A percentile compares a stretch with the other conserved stretches of the same genome.
These are phyloP conservation scores for Euglossa dilemma DNA, from an alignment of 1,140 invertebrate species.

Conservation along the genomic window DNA sequence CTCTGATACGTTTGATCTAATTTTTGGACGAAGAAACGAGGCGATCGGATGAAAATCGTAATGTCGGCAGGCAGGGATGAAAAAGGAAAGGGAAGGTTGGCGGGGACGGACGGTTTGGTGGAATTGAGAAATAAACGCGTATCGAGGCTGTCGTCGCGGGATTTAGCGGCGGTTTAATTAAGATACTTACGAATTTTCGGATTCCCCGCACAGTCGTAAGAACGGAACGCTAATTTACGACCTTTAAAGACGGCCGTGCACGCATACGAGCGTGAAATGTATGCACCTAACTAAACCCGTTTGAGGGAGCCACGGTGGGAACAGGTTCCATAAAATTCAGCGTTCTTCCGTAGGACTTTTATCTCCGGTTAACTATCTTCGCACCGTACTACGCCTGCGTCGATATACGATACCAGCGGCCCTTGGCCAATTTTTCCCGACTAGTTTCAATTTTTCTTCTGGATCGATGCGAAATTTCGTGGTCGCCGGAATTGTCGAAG, in stretches of 20 bases:
- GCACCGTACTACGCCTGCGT: not conserved
- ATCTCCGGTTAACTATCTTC: constrained; percentile 69
- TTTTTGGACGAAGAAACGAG: not conserved
- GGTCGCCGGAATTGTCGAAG: no score
- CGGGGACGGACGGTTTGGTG: not conserved
- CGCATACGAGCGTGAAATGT: constrained; percentile 72
- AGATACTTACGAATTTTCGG: constrained; percentile 73
- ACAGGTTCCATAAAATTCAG: constrained; percentile 81
- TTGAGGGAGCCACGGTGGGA: constrained; percentile 70
- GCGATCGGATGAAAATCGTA: not conserved
- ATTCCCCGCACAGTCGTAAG: constrained; percentile 54
- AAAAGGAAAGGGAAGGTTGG: not conserved
- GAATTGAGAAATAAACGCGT: constrained; percentile 25
- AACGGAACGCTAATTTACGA: constrained; percentile 76
- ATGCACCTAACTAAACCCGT: constrained; percentile 75
- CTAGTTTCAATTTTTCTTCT: no score
- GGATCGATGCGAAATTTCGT: no score
- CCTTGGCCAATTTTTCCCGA: not conserved
- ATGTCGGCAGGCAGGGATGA: not conserved
- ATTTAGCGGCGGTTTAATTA: constrained; percentile 65
- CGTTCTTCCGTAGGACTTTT: constrained; percentile 80
- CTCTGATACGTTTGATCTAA: not conserved
- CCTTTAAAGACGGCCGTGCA: constrained; percentile 65
- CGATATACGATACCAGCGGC: not conserved
- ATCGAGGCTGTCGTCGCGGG: constrained; percentile 1